Base-by-base conservation (phyloP, 1,140 invertebrate genomes). In the Stenopsyche tienmushanensis region DNA sequence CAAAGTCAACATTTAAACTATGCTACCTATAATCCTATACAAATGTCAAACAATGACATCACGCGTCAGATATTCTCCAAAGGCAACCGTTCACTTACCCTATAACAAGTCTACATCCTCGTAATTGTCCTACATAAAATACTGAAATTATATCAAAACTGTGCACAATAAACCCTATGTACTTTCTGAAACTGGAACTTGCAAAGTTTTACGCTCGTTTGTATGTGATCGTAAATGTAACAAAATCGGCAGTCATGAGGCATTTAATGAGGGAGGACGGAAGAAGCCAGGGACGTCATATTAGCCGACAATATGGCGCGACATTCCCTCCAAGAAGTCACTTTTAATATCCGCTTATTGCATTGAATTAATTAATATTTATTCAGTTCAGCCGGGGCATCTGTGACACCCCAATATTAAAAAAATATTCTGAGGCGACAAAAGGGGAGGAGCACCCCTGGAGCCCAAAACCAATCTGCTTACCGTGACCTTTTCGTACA, bases 261-360 rank as follows among this genome's bases (percentile, higher is more conserved):
- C n/a, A n/a, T n/a, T n/a, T n/a, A n/a, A n/a, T n/a, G n/a, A n/a
- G n/a, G 47, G 47, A 21, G 17, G 47, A 10, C 21, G 47, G 29
- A 34, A 34, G 29, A 13, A 34, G n/a, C 29, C 5, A 34, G 13
- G 21, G 20, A 25, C 26, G 42, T 34, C 57, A 47, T 47, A 60
- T 60, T 60, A 60, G 41, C 57, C 29, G 42, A 45, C 57, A 60
- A 60, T 60, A 60, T 60, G 57, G 57, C 57, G 57, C 42, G 15
- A 13, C 54, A n/a, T n/a, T 57, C 54, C 26, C 23, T 53, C 25
- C 50, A 23, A n/a, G 17, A 10, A 34, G 42, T 60, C 57, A 60
- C 42, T 60, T 60, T 60, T 60, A 60, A 60, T 60, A 60, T 60
- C 57, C 57, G 57, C 57, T 60, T 60, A 60, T 60, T 60, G 57